A percentile compares a stretch with the other conserved stretches of the same genome.
Evolutionary conservation across 2,113 vertebrate species (phyloP).

Genomic region (Hypomesus transpacificus): DNA sequence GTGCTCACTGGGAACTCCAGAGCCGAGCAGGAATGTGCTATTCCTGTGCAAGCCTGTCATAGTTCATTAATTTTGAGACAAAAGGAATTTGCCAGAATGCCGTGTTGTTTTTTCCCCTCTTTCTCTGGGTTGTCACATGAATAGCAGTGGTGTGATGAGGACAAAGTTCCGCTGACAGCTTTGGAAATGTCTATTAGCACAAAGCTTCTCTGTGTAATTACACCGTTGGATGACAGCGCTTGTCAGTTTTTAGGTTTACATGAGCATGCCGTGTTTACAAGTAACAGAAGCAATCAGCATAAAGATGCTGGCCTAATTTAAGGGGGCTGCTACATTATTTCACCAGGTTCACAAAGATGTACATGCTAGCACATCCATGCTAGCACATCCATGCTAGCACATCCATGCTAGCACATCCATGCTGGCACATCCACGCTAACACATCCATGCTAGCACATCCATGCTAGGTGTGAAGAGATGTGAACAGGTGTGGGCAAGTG

Average conservation of each 20-base stretch:
- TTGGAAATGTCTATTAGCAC: conserved; percentile 37
- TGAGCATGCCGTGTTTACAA: conserved; percentile 22
- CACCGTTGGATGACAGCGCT: conserved; percentile 19
- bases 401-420: neutral
- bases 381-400: neutral
- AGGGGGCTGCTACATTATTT: neutral
- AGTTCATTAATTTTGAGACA: conserved; percentile 35
- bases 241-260: conserved; percentile 18
- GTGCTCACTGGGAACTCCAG: conserved; percentile 35
- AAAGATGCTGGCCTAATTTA: neutral
- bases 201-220: conserved; percentile 35
- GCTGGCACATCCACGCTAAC: too few species aligned
- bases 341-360: neutral
- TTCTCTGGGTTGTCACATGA: neutral
- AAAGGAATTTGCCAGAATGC: conserved; percentile 32
- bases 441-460: too few species aligned
- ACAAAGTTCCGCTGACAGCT: conserved; percentile 9
- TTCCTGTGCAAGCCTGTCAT: conserved; percentile 28
- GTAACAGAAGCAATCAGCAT: conserved; percentile 10
- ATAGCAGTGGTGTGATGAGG: conserved; percentile 12
- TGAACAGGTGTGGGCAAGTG: neutral
- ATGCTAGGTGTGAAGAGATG: neutral
- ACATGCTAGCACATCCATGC: neutral
- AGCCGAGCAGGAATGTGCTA: conserved; percentile 23
- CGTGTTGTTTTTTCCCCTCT: conserved; percentile 22